A percentile compares a stretch with the other conserved stretches of the same genome.
phyloP scores from a whole-genome alignment of 2,113 vertebrate species.

The Tretioscincus oriximinensis region DNA sequence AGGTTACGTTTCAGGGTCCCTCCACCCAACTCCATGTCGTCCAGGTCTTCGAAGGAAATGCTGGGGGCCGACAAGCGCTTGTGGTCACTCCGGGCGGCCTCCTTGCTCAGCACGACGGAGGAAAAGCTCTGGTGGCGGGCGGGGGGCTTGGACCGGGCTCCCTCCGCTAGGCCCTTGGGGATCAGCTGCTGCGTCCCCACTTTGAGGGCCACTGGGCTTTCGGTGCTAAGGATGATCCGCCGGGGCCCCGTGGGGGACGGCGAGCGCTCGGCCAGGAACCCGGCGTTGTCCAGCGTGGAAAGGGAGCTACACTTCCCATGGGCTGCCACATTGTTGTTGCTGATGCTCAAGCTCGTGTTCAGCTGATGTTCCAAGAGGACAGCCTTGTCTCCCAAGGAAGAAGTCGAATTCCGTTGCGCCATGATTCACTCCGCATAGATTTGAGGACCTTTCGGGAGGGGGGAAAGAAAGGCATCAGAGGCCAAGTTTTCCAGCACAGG shows the following conservation, averaged over 20 bases:
- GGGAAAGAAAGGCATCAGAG: background rate
- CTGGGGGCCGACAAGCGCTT: conserved; percentile 52
- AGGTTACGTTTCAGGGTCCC: conserved; percentile 78
- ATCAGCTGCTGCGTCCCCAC: conserved; percentile 87
- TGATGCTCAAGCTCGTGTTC: conserved; percentile 45
- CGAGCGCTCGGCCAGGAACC: background rate
- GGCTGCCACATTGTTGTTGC: fast-evolving
- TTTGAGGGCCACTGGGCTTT: conserved; percentile 78
- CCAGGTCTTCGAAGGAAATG: conserved; percentile 75
- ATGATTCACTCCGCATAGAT: conserved; percentile 54
- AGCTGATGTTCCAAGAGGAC: conserved; percentile 72
- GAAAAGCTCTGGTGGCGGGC: conserved; percentile 83
- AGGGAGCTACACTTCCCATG: fast-evolving
- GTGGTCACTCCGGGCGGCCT: conserved; percentile 31
- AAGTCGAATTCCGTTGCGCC: conserved; percentile 67
- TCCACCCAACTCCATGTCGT: conserved; percentile 50
- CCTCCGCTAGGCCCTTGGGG: conserved; percentile 79
- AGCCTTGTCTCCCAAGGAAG: conserved; percentile 63
- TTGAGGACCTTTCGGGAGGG: fast-evolving
- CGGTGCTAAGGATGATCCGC: conserved; percentile 81
- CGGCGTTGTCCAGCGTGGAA: fast-evolving
- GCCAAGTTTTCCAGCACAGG: background rate
- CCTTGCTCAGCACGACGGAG: conserved; percentile 61
- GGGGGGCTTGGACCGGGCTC: conserved; percentile 72
- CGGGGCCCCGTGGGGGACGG: conserved; percentile 8